Evolutionary conservation across 2,113 vertebrate species (phyloP).

Genomic region (Anguilla japonica): DNA sequence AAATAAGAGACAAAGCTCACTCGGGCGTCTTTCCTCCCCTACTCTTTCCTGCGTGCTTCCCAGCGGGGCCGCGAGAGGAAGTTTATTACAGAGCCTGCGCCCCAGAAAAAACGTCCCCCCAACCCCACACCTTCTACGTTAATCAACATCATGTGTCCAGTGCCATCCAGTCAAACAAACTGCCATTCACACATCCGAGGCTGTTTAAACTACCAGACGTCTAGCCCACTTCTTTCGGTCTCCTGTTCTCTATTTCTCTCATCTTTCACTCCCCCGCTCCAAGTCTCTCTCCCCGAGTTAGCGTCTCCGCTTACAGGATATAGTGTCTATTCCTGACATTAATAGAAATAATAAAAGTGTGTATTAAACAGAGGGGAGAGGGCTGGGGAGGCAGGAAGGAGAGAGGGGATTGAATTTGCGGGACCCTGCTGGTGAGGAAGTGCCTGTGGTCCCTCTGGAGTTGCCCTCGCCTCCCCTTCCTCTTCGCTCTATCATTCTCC

Average conservation of each 20-base stretch:
- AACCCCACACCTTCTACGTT: conserved; percentile 54
- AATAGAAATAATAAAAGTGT: conserved; percentile 31
- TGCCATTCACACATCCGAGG: conserved; percentile 28
- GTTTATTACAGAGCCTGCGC: conserved; percentile 55
- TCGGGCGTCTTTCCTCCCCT: conserved; percentile 61
- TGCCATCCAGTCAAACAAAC: conserved; percentile 38
- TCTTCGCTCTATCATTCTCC: conserved; percentile 1
- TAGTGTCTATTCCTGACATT: conserved; percentile 44
- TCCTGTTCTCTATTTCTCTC: conserved; percentile 62
- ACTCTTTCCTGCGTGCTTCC: conserved; percentile 80
- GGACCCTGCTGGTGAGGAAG: conserved; percentile 29
- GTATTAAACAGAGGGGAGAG: conserved; percentile 21
- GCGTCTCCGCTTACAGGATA: conserved; percentile 82
- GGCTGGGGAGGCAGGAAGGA: conserved; percentile 25
- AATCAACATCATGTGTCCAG: conserved; percentile 65
- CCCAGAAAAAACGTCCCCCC: neutral
- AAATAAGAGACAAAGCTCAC: conserved; percentile 58
- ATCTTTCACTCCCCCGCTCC: conserved; percentile 72
- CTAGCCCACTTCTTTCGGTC: conserved; percentile 3
- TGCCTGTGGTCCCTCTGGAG: conserved; percentile 16
- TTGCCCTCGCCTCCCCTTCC: conserved; percentile 24
- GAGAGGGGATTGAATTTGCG: conserved; percentile 30
- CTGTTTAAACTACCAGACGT: conserved; percentile 14
- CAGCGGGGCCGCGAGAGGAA: conserved; percentile 61
- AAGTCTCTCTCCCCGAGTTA: conserved; percentile 51